Evolutionary conservation across 2,888 invertebrate genomes (phyloP), one percentile per base, ranked within the genome.

Genomic region (Cylindroiulus punctatus): DNA sequence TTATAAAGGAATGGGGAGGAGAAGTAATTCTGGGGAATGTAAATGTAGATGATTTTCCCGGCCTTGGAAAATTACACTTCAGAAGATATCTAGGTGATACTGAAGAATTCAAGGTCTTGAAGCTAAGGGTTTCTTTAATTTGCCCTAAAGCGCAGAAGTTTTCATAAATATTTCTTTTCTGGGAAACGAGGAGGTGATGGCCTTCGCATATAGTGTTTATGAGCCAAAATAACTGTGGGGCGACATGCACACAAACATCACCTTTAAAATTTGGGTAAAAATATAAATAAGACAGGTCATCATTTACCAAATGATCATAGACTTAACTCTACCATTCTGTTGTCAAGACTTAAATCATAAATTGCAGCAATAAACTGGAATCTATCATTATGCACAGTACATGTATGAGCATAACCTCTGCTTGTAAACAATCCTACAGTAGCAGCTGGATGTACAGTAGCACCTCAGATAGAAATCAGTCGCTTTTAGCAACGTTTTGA

Each of bases 141-240:
- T 14, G 26, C 76, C 76, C 30, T 76, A 76, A 76, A 14, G 30
- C 30, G 26, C 30, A 76, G 76, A 76, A 4, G 12, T 76, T 76
- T 52, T 30, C 12, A 30, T 14, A 76, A 76, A 76, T 65, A 26
- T 7, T 26, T 65, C 12, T 26, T 76, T 76, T 76, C 76, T 30
- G 30, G 30, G 76, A 76, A 36, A 76, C 17, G 12, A 76, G 14
- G 4, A 76, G 30, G 76, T 26, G 76, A 12, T 76, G 76, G 76
- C 76, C 76, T 76, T 76, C 76, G 30, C 76, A 26, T 76, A 30
- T 12, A 65, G 57, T 57, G 57, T 7, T 57, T n/a, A 57, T 65
- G 65, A 65, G 7, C 22, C 26, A 22, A 65, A 65, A 65, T 5
- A 65, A 65, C 10, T 65, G 36, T 5, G 5, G 26, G 22, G 22